Evolutionary conservation across 2,888 invertebrate species (phyloP).

Genomic region (Zhuqinia jingwanae): DNA sequence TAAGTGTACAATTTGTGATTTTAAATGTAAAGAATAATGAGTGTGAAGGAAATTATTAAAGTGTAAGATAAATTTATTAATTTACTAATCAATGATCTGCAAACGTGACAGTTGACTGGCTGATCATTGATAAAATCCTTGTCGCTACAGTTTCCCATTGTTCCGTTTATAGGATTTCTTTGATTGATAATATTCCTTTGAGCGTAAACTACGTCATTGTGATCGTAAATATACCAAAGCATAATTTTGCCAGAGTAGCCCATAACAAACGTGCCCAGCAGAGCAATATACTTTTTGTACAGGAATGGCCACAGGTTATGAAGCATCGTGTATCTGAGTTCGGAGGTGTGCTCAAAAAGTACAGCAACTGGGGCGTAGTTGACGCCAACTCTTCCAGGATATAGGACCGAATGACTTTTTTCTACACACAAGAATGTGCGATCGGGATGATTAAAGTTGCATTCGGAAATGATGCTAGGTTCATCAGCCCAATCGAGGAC

Average conservation of each 20-base stretch:
- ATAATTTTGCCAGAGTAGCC: slow-evolving; percentile 73
- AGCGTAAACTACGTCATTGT: not conserved
- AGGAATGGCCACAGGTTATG: slow-evolving; percentile 7
- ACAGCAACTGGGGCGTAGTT: not conserved
- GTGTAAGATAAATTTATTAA: not conserved
- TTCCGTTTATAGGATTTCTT: not conserved
- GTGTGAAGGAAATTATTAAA: no score
- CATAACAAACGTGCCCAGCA: slow-evolving; percentile 40
- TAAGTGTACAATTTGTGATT: no score
- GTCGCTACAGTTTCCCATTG: not conserved
- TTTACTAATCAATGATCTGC: not conserved
- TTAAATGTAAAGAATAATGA: no score
- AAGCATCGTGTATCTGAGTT: slow-evolving; percentile 18
- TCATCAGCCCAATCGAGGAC: not conserved
- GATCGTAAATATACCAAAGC: slow-evolving; percentile 66
- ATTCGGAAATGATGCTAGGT: slow-evolving; percentile 8
- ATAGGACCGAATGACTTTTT: slow-evolving; percentile 30
- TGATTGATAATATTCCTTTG: not conserved
- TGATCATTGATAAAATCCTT: not conserved
- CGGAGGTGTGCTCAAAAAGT: not conserved
- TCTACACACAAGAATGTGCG: slow-evolving; percentile 70
- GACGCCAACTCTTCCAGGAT: slow-evolving; percentile 72
- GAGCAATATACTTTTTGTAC: not conserved
- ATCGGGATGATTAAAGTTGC: slow-evolving; percentile 77
- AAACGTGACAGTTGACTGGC: not conserved